phyloP scores from a whole-genome alignment of 2,888 invertebrate genomes.

The Agrilus mali region DNA sequence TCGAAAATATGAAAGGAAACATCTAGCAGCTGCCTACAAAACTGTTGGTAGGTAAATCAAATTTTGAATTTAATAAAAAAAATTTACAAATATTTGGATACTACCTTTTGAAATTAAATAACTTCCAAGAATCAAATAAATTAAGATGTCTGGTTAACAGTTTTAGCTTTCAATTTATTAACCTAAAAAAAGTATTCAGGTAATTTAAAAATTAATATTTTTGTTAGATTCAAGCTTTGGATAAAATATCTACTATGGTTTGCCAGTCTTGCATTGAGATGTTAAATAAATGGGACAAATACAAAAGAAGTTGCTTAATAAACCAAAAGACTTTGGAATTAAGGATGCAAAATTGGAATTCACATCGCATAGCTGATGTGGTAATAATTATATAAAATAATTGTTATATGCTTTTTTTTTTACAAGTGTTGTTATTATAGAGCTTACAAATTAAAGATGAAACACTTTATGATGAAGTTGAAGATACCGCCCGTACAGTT shows the following conservation, averaged over 20 bases:
- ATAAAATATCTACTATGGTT: constrained; percentile 51
- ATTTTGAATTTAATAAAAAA: too few relatives aligned
- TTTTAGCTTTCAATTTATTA: too few relatives aligned
- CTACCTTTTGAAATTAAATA: too few relatives aligned
- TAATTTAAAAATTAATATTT: constrained; percentile 12
- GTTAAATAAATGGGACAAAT: constrained; percentile 54
- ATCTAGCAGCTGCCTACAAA: too few relatives aligned
- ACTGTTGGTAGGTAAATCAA: too few relatives aligned
- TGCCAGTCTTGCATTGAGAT: constrained; percentile 50
- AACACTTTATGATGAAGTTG: constrained; percentile 12
- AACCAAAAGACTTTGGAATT: constrained; percentile 52
- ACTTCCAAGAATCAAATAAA: too few relatives aligned
- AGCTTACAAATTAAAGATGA: constrained; percentile 27
- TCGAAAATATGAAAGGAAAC: too few relatives aligned
- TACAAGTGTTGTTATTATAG: constrained; percentile 14
- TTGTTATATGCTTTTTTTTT: too few relatives aligned
- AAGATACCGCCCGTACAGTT: background rate
- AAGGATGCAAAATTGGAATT: constrained; percentile 33
- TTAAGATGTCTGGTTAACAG: too few relatives aligned
- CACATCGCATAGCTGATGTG: constrained; percentile 1
- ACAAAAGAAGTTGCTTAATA: constrained; percentile 49
- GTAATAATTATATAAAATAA: constrained; percentile 1
- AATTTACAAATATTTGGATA: too few relatives aligned
- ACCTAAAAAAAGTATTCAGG: too few relatives aligned
- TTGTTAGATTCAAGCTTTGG: constrained; percentile 47